Percentiles rank a stretch among this genome's conserved stretches.
Conservation (phyloP, 2,797 vertebrate species). For the Molothrus ater region DNA sequence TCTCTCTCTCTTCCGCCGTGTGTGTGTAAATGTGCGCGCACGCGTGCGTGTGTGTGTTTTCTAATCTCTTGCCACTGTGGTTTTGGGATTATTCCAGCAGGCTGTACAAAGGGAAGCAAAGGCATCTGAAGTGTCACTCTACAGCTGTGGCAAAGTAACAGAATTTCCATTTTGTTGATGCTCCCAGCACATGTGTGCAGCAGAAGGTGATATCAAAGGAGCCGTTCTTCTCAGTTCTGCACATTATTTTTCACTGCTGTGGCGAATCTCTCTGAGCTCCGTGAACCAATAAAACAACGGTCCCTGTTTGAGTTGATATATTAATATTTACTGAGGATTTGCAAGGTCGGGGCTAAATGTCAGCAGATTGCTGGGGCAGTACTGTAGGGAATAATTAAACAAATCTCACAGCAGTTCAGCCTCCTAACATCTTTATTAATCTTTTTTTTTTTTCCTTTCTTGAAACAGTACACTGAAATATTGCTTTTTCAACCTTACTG, state of each 20-base stretch:
- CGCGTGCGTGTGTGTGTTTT: conserved; percentile 65
- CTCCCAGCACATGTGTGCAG: conserved; percentile 86
- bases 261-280: conserved; percentile 80
- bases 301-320: conserved; percentile 84
- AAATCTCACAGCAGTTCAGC: conserved; percentile 82
- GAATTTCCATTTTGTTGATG: conserved; percentile 84
- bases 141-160: conserved; percentile 85
- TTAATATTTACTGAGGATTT: conserved; percentile 89
- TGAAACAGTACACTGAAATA: conserved; percentile 75
- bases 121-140: conserved; percentile 92
- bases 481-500: conserved; percentile 65
- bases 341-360: conserved; percentile 86
- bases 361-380: conserved; percentile 85
- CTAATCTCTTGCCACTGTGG: conserved; percentile 92
- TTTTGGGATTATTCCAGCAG: conserved; percentile 90
- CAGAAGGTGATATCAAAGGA: conserved; percentile 92
- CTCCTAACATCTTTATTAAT: conserved; percentile 85
- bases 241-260: conserved; percentile 79
- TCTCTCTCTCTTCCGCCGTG: not conserved
- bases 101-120: conserved; percentile 87
- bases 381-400: conserved; percentile 86
- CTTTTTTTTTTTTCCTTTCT: conserved; percentile 45
- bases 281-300: conserved; percentile 81
- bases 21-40: not conserved
- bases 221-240: conserved; percentile 78